Base-by-base conservation (phyloP, 2,888 invertebrate genomes). In the Pheosia tremula region DNA sequence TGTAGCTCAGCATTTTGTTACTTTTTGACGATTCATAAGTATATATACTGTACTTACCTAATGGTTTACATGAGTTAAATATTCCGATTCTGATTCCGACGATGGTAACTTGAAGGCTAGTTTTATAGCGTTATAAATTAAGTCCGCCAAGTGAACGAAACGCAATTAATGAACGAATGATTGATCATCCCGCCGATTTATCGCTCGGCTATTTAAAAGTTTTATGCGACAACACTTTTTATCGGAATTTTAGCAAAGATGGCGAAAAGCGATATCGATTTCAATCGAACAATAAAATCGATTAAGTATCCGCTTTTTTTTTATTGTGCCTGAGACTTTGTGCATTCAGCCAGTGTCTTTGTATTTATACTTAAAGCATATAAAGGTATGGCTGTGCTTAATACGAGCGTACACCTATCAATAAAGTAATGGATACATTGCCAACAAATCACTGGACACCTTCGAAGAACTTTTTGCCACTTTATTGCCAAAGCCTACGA, bases 111-210 rank as follows among this genome's bases (percentile, higher is more conserved):
- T 38, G 3, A 54, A 4, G 38, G n/a, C 36, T 4, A 56, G 9
- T 41, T 56, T 56, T 56, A 56, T 56, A 41, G 56, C 9, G 24
- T 56, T 10, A 56, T 56, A 56, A 56, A 56, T 56, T 24, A 56
- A 43, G 5, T 7, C 4, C 9, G 56, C n/a, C 13, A 56, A 36
- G 43, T 45, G 4, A 45, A 56, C 56, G 11, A 55, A 11, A 5
- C 36, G 45, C 56, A 56, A 56, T 56, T 56, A 56, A 56, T 56
- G 45, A 56, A 6, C 45, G 45, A 56, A 56, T 56, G 56, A 56
- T 56, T 56, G 41, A 56, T 56, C 45, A 45, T 36, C 24, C 9
- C 10, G 56, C 43, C 13, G 56, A 43, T 56, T 45, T 56, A 45
- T 56, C 7, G 13, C 45, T 10, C n/a, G n/a, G 41, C 43, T 45